Evolutionary conservation across 2,113 vertebrate genomes (phyloP).

Genomic region (Psittacula cyanocephala): DNA sequence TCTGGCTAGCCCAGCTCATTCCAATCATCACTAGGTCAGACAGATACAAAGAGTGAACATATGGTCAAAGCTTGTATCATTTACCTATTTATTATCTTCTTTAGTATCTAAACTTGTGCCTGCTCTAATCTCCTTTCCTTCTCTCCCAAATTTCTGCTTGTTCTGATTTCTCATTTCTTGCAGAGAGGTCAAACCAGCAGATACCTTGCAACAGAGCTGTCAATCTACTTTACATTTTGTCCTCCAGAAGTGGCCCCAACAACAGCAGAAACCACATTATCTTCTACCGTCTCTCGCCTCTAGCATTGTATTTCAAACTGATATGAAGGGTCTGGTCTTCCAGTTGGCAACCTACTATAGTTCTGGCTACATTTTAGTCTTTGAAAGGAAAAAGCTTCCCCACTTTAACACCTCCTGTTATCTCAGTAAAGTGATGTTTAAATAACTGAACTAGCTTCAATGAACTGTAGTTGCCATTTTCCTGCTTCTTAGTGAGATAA

Average conservation of each 20-base stretch:
- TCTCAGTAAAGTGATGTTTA: slow-evolving; percentile 76
- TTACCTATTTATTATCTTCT: not conserved
- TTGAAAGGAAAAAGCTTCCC: slow-evolving; percentile 61
- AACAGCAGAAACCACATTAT: not conserved
- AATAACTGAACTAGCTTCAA: slow-evolving; percentile 78
- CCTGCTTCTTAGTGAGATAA: slow-evolving; percentile 77
- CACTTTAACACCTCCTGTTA: slow-evolving; percentile 73
- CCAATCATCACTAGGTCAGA: not conserved
- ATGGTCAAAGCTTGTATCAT: not conserved
- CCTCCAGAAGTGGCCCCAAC: slow-evolving; percentile 5
- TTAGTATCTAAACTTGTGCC: not conserved
- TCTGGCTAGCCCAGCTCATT: not conserved
- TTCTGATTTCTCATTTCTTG: not conserved
- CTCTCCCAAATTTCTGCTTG: not conserved
- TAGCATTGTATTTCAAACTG: slow-evolving; percentile 37
- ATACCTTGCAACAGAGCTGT: slow-evolving; percentile 5
- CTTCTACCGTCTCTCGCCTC: slow-evolving; percentile 33
- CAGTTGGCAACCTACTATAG: slow-evolving; percentile 9
- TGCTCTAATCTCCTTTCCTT: not conserved
- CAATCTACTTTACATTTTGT: not conserved
- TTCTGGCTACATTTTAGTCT: slow-evolving; percentile 44
- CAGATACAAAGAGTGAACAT: not conserved
- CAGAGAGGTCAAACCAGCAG: not conserved
- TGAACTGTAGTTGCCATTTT: slow-evolving; percentile 79
- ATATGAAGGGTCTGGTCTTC: not conserved